These are phyloP conservation scores for Pangasius sanitwongsei DNA, from an alignment of 2,797 vertebrate genomes.

Conservation along the genomic window DNA sequence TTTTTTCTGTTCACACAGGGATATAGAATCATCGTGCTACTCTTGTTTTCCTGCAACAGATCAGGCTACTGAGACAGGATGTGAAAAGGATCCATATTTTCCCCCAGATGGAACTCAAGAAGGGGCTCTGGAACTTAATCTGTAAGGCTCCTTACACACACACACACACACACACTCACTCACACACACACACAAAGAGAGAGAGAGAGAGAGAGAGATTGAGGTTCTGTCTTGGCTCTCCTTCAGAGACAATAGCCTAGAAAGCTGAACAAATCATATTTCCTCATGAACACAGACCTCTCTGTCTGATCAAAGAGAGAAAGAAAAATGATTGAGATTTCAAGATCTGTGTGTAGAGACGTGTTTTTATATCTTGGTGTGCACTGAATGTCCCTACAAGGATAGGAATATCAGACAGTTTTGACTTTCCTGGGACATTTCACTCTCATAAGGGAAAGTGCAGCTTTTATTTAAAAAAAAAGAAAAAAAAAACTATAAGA, in stretches of 20 bases:
- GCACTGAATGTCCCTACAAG: neutral
- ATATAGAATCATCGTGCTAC: neutral
- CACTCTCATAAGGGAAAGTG: neutral
- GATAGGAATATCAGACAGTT: neutral
- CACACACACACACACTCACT: neutral
- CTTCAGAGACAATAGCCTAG: conserved; percentile 1
- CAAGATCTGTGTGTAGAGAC: neutral
- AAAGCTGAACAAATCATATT: conserved; percentile 5
- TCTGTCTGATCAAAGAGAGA: neutral
- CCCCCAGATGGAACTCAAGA: conserved; percentile 6
- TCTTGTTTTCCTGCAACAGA: neutral
- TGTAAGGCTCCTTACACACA: conserved; percentile 5
- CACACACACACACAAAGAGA: neutral
- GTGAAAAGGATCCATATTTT: conserved; percentile 7
- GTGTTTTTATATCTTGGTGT: neutral
- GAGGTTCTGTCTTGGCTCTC: neutral
- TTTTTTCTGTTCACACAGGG: neutral
- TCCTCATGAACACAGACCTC: neutral
- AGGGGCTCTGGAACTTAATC: conserved; percentile 13
- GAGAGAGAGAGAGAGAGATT: neutral
- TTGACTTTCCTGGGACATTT: neutral
- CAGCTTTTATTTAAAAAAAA: neutral
- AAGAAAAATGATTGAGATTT: neutral
- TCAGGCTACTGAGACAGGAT: conserved; percentile 5
- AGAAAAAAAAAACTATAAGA: neutral